A percentile compares a stretch with the other conserved stretches of the same genome.
These are phyloP conservation scores for Thripadectes ignobilis DNA, from an alignment of 2,797 vertebrate species.

Conservation along the genomic window DNA sequence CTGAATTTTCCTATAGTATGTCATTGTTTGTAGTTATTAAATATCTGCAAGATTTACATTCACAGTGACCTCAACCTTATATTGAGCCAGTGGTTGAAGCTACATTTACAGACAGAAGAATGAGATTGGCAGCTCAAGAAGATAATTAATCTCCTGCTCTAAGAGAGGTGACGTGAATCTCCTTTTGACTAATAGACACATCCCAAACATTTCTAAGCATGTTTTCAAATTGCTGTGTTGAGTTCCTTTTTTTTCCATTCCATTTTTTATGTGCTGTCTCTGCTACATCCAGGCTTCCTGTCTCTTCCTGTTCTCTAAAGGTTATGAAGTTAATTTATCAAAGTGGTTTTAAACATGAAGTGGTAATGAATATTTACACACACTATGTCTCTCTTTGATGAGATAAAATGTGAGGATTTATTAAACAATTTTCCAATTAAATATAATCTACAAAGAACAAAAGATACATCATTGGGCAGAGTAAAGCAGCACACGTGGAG, in stretches of 20 bases:
- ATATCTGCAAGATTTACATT: neutral
- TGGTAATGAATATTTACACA: slow-evolving; percentile 62
- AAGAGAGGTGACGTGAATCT: neutral
- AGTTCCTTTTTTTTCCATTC: neutral
- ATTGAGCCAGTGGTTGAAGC: neutral
- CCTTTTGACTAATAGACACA: neutral
- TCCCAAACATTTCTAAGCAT: slow-evolving; percentile 30
- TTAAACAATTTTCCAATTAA: slow-evolving; percentile 59
- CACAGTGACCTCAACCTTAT: neutral
- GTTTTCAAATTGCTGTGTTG: slow-evolving; percentile 3
- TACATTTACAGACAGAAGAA: neutral
- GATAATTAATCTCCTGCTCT: neutral
- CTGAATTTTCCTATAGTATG: neutral
- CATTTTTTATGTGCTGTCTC: neutral
- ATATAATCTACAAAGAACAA: slow-evolving; percentile 30
- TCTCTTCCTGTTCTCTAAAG: slow-evolving; percentile 66
- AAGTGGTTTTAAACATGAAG: slow-evolving; percentile 56
- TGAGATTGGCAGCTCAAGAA: neutral
- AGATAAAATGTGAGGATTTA: slow-evolving; percentile 65
- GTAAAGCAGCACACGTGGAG: neutral
- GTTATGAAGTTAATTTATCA: slow-evolving; percentile 69
- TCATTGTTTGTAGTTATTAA: neutral
- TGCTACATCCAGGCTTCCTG: slow-evolving; percentile 51
- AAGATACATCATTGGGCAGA: neutral
- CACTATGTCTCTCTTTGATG: slow-evolving; percentile 47